phyloP scores from a whole-genome alignment of 53 echinoderm and acorn worm species.

The Apostichopus leukothele region DNA sequence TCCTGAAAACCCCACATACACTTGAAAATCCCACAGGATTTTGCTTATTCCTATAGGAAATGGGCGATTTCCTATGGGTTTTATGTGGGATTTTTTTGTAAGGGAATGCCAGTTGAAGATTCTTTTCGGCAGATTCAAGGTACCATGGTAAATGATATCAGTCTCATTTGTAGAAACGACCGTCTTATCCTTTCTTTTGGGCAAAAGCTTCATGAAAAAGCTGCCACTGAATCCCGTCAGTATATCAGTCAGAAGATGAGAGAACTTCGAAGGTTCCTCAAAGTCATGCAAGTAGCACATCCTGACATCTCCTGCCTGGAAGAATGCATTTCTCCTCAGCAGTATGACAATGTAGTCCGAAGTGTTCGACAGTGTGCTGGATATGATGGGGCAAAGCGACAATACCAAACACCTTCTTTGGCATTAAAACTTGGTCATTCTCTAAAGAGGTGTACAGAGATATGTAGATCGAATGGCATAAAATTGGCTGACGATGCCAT shows the following conservation, averaged over 20 bases:
- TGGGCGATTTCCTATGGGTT: too few relatives aligned
- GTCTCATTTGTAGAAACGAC: slow-evolving; percentile 62
- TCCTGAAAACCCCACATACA: too few relatives aligned
- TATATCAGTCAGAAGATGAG: slow-evolving; percentile 24
- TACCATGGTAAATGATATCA: slow-evolving; percentile 41
- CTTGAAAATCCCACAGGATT: too few relatives aligned
- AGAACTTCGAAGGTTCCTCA: not conserved
- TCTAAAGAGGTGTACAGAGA: slow-evolving; percentile 8
- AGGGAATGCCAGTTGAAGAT: too few relatives aligned
- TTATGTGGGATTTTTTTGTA: too few relatives aligned
- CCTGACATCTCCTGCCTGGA: not conserved
- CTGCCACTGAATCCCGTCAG: not conserved
- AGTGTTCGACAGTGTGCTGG: not conserved
- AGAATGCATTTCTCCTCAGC: not conserved
- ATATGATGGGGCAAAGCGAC: not conserved
- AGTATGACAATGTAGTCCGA: slow-evolving; percentile 26
- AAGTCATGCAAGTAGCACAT: not conserved
- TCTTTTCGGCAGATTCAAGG: not conserved
- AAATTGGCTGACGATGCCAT: not conserved
- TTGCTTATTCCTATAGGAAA: too few relatives aligned
- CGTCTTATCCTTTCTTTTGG: slow-evolving; percentile 60
- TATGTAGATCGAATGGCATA: not conserved
- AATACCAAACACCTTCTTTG: slow-evolving; percentile 14
- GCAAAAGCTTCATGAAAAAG: not conserved
- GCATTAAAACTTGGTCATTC: slow-evolving; percentile 29